Evolutionary conservation across 2,113 vertebrate species (phyloP), one percentile per base, ranked within the genome.

Genomic region (Coryphaenoides rupestris): DNA sequence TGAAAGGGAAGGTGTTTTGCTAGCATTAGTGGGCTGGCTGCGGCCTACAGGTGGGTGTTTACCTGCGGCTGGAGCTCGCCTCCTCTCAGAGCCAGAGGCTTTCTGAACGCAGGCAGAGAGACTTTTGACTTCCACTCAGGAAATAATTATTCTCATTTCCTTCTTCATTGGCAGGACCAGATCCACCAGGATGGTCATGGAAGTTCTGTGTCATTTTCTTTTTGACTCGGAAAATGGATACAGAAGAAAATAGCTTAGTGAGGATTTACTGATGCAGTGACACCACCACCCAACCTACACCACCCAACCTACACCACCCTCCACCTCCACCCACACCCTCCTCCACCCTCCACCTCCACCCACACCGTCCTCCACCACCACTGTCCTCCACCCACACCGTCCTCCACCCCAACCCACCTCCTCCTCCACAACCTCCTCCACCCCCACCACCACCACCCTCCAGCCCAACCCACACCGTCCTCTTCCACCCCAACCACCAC

Each of bases 131-230:
- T 68, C 79, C 69, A 86, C 84, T 84, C 80, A 83, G 77, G 82
- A 88, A 90, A 78, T 84, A 86, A 88, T 86, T 80, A 82, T 60
- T 75, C 68, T 84, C 59, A 77, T 83, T 85, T 87, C 76, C 72
- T 72, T 21, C 69, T 65, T 68, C 65, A 64, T 59, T 84, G 70
- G 75, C 73, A 69, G 56, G 4, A 54, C 7, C 6, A 19, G 68
- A 74, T 77, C 66, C 79, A 62, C 78, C 76, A 74, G 46, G 55
- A 62, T 59, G 33, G 79, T 87, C 71, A 80, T 82, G 84, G 79
- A 86, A 84, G 71, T 55, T 86, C 70, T 80, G 75, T 82, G 77
- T 90, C 80, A 88, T 60, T 66, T 50, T 50, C 5, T 61, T 60
- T 68, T 33, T 33, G 5, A 50, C 73, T 74, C 10, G 61, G 74